These are phyloP conservation scores for Labeo catla DNA, from an alignment of 2,113 vertebrate genomes.

Conservation along the genomic window DNA sequence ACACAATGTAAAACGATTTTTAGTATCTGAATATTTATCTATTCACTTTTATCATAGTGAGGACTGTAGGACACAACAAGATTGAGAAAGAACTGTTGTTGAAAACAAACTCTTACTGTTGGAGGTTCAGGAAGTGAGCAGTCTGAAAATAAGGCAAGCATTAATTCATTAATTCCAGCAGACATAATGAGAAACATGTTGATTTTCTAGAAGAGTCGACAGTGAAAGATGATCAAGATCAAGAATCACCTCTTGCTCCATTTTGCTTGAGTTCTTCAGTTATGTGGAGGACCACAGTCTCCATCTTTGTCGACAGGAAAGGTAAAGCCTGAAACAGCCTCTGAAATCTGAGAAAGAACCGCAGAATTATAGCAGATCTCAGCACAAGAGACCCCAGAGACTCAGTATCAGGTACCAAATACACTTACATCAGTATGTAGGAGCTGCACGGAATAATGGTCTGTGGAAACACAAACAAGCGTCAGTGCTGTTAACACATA, in stretches of 20 bases:
- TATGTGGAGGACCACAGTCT: not conserved
- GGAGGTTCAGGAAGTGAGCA: conserved; percentile 3
- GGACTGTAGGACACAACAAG: not conserved
- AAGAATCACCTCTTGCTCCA: not conserved
- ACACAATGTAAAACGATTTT: too few species aligned
- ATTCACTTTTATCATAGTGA: not conserved
- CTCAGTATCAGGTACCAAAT: not conserved
- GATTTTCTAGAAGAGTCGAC: not conserved
- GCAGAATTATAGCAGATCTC: not conserved
- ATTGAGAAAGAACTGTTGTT: not conserved
- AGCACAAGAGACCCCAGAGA: not conserved
- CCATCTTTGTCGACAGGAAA: not conserved
- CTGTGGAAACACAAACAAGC: not conserved
- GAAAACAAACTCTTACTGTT: conserved; percentile 5
- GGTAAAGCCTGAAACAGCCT: not conserved
- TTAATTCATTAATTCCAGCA: not conserved
- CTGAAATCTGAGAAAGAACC: not conserved
- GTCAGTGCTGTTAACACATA: not conserved
- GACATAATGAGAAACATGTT: not conserved
- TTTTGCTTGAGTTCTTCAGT: conserved; percentile 6
- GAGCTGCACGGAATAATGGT: not conserved
- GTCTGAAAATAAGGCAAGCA: not conserved
- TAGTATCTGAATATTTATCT: not conserved
- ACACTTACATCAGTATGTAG: conserved; percentile 44
- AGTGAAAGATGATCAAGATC: not conserved